Evolutionary conservation across 2,797 vertebrate species (phyloP), one percentile per base, ranked within the genome.

Genomic region (Lacerta viridis): DNA sequence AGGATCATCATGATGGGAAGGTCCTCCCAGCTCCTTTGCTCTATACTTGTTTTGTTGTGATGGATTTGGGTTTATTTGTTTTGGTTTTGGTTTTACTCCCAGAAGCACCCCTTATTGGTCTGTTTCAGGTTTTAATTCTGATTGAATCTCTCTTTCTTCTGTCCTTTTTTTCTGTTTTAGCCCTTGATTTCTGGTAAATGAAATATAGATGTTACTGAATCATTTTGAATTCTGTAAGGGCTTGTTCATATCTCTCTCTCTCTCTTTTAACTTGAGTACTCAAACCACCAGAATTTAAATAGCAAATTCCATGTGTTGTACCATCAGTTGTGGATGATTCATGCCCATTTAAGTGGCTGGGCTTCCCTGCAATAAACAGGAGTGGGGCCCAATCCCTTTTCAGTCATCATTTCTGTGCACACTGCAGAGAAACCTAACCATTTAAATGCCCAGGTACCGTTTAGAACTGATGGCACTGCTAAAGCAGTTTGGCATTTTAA

Each of bases 151-250:
- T 81, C 23, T 39, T 64, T 36, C 23, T 43, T 80, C 41, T 20
- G 13, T 79, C 55, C 11, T 50, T 6, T 72, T 72, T 81, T 68
- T 82, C 80, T 68, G 61, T 50, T 69, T 77, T 43, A 77, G 9
- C 36, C 43, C 10, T 69, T 79, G 23, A 55, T 68, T 79, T 79
- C 55, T 69, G 76, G 39, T 88, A 88, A 76, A 43, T 68, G 36
- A 29, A 78, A 20, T 83, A 4, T 33, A 7, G 79, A 69, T 50
- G 25, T 77, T 79, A 15, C 18, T 71, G 41, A 76, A 83, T 59
- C 41, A 78, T 84, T 15, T 82, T 77, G 72, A 66, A 41, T 33
- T 80, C 27, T 80, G 17, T 80, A 59, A 59, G 15, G 15, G 6
- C 27, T 59, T 23, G 6, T 25, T n/a, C 20, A 13, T 39, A 2